phyloP scores from a whole-genome alignment of 53 echinoderm and acorn worm species.

The Apostichopus leukothele region DNA sequence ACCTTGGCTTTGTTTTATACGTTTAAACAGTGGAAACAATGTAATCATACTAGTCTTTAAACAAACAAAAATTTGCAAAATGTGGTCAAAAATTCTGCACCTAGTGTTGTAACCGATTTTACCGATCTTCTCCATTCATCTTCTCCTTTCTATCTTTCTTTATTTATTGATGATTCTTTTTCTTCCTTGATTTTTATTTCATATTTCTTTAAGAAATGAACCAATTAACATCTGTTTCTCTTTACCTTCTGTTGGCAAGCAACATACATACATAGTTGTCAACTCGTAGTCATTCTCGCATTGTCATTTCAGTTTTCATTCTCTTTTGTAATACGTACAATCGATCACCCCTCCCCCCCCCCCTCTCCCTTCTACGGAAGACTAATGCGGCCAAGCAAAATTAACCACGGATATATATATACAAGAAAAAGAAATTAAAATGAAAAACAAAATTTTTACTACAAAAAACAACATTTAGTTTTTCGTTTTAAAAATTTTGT shows the following conservation, averaged over 20 bases:
- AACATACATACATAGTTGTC: conserved; percentile 46
- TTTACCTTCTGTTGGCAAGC: conserved; percentile 36
- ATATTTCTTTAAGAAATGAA: not conserved
- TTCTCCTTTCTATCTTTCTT: conserved; percentile 18
- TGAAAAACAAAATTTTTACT: too few species aligned
- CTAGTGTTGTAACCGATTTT: not conserved
- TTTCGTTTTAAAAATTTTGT: too few species aligned
- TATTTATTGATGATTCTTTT: not conserved
- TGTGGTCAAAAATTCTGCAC: conserved; percentile 20
- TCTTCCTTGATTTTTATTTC: not conserved
- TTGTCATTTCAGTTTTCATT: not conserved
- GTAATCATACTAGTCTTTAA: conserved; percentile 18
- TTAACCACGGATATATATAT: too few species aligned
- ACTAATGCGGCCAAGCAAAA: too few species aligned
- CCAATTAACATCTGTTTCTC: not conserved
- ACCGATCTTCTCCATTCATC: not conserved
- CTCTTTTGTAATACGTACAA: not conserved
- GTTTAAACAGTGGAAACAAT: conserved; percentile 28
- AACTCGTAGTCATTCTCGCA: conserved; percentile 12
- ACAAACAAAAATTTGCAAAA: not conserved
- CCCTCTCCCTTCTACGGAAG: too few species aligned
- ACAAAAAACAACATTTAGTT: too few species aligned
- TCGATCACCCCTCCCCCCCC: too few species aligned
- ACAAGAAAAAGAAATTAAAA: too few species aligned
- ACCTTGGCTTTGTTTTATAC: conserved; percentile 37